These are phyloP conservation scores for Coptodon rendalli DNA, from an alignment of 2,113 vertebrate genomes.

Conservation along the genomic window DNA sequence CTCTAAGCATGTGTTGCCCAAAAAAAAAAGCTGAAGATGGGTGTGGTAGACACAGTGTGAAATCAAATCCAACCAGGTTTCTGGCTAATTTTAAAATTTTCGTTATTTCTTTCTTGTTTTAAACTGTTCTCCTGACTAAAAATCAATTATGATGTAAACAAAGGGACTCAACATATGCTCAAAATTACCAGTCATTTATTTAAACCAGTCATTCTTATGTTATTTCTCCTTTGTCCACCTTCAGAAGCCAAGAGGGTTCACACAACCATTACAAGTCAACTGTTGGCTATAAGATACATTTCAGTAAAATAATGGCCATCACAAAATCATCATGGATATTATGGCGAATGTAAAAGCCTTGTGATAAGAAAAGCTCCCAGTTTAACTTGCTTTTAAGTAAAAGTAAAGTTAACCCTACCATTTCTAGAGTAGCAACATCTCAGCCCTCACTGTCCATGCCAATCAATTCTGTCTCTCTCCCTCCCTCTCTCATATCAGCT, in stretches of 20 bases:
- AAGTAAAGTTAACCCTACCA: neutral
- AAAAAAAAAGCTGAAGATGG: neutral
- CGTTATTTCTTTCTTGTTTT: neutral
- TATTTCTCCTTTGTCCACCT: neutral
- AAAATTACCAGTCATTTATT: neutral
- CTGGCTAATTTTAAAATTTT: neutral
- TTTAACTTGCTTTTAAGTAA: neutral
- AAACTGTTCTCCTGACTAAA: neutral
- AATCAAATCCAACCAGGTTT: neutral
- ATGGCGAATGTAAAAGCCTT: neutral
- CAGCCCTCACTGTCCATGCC: neutral
- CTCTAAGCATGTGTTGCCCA: neutral
- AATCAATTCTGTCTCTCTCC: neutral
- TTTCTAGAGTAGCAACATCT: neutral
- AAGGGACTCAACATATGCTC: neutral
- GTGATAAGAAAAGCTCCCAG: neutral
- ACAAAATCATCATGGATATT: neutral
- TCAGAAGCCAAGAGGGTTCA: neutral
- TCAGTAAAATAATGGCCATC: neutral
- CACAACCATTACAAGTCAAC: neutral
- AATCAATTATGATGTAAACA: neutral
- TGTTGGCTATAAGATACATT: neutral
- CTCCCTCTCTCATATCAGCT: slow-evolving; percentile 24
- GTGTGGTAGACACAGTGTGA: neutral
- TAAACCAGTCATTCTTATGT: neutral